Evolutionary conservation across 2,888 invertebrate genomes (phyloP).

Genomic region (Dyspetes luteomarginatus): DNA sequence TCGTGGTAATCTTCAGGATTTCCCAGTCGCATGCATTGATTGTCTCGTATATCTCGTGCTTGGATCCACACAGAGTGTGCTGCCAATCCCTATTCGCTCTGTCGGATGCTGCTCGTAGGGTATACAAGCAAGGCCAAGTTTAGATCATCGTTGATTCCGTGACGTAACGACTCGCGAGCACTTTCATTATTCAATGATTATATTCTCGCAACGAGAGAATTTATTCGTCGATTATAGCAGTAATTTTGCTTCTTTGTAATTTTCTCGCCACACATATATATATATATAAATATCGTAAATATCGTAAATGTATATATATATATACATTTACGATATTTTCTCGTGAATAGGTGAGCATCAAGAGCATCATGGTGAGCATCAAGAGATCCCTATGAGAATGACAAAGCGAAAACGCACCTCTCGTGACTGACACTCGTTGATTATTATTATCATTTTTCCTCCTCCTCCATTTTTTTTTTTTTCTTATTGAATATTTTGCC

Average conservation of each 20-base stretch:
- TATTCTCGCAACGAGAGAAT: conserved; percentile 53
- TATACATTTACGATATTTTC: conserved; percentile 5
- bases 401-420: conserved; percentile 46
- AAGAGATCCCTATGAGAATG: conserved; percentile 24
- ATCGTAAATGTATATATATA: neutral
- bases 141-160: conserved; percentile 78
- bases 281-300: neutral
- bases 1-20: conserved; percentile 46
- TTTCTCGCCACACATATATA: conserved; percentile 16
- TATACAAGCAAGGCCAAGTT: conserved; percentile 79
- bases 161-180: conserved; percentile 30
- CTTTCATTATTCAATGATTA: conserved; percentile 65
- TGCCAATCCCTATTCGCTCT: conserved; percentile 41
- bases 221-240: conserved; percentile 53
- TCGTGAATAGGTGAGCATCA: neutral
- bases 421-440: conserved; percentile 33
- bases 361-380: neutral
- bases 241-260: conserved; percentile 49
- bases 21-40: conserved; percentile 21
- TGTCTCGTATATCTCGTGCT: conserved; percentile 30
- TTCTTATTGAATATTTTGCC: conserved; percentile 28
- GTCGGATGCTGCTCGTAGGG: too few species aligned
- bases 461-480: neutral
- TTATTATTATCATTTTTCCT: conserved; percentile 21
- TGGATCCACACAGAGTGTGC: conserved; percentile 25